These are phyloP conservation scores for Drosophila lini DNA, from an alignment of 1,140 invertebrate species.

Conservation along the genomic window DNA sequence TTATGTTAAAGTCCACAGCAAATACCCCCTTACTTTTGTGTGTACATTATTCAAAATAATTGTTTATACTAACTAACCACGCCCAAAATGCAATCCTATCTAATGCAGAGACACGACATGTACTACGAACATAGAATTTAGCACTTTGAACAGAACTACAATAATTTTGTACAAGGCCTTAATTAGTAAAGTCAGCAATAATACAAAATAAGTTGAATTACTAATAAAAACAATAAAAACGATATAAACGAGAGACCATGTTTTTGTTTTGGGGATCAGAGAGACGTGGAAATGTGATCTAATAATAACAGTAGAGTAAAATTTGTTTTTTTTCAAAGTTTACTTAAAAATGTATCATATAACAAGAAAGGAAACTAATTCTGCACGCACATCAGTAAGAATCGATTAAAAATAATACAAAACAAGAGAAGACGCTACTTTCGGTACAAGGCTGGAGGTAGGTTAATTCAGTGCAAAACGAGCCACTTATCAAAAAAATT, in stretches of 20 bases:
- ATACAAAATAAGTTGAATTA: constrained; percentile 79
- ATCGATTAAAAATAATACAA: no score
- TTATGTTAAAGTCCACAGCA: constrained; percentile 35
- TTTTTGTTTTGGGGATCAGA: neutral
- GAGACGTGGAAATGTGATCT: no score
- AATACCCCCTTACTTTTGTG: constrained; percentile 48
- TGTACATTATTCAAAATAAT: constrained; percentile 76
- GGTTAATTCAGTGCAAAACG: no score
- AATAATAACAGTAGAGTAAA: no score
- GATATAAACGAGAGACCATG: constrained; percentile 1
- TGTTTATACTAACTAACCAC: constrained; percentile 48
- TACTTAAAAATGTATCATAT: no score
- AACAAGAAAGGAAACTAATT: no score
- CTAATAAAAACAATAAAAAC: constrained; percentile 70
- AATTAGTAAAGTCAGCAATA: constrained; percentile 82
- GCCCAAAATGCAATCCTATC: constrained; percentile 60
- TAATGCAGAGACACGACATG: constrained; percentile 29
- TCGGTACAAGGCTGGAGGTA: no score
- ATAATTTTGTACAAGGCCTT: constrained; percentile 83
- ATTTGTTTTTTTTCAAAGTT: no score
- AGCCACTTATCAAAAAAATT: no score
- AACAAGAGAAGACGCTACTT: no score
- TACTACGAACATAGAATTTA: constrained; percentile 75
- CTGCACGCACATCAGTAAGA: no score
- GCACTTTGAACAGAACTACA: constrained; percentile 73